phyloP scores from a whole-genome alignment of 2,888 invertebrate genomes.

The Aphrophora alni region DNA sequence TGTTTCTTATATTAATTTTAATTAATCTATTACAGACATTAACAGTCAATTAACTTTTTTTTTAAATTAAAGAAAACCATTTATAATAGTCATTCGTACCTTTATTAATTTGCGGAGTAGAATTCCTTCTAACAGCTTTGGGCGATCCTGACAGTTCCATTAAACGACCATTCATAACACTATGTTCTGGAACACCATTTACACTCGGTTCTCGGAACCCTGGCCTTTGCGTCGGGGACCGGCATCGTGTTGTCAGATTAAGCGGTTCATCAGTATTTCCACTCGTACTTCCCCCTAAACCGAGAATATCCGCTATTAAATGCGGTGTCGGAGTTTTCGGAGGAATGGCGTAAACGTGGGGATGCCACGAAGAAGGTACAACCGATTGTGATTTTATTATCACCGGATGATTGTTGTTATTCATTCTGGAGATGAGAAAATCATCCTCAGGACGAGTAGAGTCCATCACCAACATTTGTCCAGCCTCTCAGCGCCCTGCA shows the following conservation, averaged over 20 bases:
- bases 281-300: slow-evolving; percentile 54
- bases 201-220: slow-evolving; percentile 39
- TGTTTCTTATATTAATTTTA: too few relatives aligned
- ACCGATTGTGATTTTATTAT: slow-evolving; percentile 14
- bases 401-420: slow-evolving; percentile 30
- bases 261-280: slow-evolving; percentile 54
- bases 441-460: slow-evolving; percentile 25
- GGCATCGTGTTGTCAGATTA: slow-evolving; percentile 55
- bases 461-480: slow-evolving; percentile 40
- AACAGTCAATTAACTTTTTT: too few relatives aligned
- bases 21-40: too few relatives aligned
- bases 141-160: not conserved
- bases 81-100: too few relatives aligned
- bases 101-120: slow-evolving; percentile 9
- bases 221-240: slow-evolving; percentile 40
- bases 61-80: too few relatives aligned
- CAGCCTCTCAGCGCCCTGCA: slow-evolving; percentile 25
- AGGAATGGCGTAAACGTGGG: slow-evolving; percentile 85
- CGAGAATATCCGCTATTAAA: slow-evolving; percentile 86
- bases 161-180: slow-evolving; percentile 15
- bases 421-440: slow-evolving; percentile 22
- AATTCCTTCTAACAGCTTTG: not conserved
- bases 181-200: slow-evolving; percentile 31
- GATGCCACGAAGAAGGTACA: slow-evolving; percentile 72
- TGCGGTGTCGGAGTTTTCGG: slow-evolving; percentile 85